Conservation (phyloP, 1,140 invertebrate genomes). For the Chymomyza costata region DNA sequence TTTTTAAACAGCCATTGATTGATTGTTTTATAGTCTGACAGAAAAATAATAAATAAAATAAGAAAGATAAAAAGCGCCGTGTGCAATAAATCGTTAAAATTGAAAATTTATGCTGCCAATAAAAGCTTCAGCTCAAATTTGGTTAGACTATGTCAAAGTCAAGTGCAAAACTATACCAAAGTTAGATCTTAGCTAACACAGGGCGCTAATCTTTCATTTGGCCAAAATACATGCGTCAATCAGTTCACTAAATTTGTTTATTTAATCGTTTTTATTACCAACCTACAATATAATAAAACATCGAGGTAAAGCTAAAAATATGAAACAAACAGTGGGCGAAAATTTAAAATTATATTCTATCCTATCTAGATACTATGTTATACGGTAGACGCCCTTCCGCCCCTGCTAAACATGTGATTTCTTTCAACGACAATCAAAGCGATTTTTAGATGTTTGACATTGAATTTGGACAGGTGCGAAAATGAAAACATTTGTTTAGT, state of each 20-base stretch:
- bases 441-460: too few species aligned
- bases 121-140: slow-evolving; percentile 29
- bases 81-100: slow-evolving; percentile 59
- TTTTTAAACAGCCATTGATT: slow-evolving; percentile 31
- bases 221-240: slow-evolving; percentile 51
- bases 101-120: slow-evolving; percentile 51
- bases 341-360: too few species aligned
- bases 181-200: neutral
- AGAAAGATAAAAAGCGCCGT: slow-evolving; percentile 45
- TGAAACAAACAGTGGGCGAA: too few species aligned
- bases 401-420: slow-evolving; percentile 9
- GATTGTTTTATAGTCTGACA: slow-evolving; percentile 42
- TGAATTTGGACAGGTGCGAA: slow-evolving; percentile 39
- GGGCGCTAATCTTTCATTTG: slow-evolving; percentile 32
- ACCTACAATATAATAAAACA: slow-evolving; percentile 22
- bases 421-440: slow-evolving; percentile 32
- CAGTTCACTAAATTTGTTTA: slow-evolving; percentile 59
- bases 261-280: slow-evolving; percentile 62
- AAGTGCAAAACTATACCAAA: slow-evolving; percentile 39
- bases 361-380: too few species aligned
- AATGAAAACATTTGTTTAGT: slow-evolving; percentile 40
- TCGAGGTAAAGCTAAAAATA: too few species aligned
- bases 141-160: slow-evolving; percentile 54
- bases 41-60: slow-evolving; percentile 3
- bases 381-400: neutral